phyloP scores from a whole-genome alignment of 2,113 vertebrate genomes.

The Eidolon helvum region DNA sequence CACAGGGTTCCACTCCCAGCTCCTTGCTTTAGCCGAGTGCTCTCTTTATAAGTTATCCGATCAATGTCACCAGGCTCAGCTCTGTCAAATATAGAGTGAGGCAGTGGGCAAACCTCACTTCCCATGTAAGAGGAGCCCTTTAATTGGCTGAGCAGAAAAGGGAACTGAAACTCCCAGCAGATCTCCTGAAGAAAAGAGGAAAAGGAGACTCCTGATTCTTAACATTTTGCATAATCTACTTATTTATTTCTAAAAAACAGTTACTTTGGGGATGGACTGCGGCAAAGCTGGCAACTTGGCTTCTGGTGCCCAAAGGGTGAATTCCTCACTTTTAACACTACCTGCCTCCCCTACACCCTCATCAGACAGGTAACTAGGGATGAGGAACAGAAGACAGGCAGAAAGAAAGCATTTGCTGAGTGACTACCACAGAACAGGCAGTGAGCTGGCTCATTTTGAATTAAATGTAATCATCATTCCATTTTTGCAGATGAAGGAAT shows the following conservation, averaged over 20 bases:
- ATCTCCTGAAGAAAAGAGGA: not conserved
- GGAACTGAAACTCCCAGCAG: fast-evolving
- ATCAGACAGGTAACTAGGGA: not conserved
- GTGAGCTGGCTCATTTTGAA: not conserved
- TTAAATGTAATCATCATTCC: not conserved
- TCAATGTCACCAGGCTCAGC: not conserved
- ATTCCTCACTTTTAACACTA: not conserved
- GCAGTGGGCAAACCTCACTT: not conserved
- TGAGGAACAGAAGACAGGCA: not conserved
- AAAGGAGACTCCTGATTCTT: not conserved
- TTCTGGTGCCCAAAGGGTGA: not conserved
- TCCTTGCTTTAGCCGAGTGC: fast-evolving
- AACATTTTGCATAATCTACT: not conserved
- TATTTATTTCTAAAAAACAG: not conserved
- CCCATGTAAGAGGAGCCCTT: not conserved
- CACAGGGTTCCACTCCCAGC: not conserved
- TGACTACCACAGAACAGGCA: fast-evolving
- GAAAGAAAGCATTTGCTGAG: not conserved
- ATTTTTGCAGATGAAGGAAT: not conserved
- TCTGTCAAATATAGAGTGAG: not conserved
- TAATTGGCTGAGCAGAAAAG: not conserved
- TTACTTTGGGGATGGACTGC: not conserved
- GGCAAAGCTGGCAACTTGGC: not conserved
- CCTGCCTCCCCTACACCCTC: not conserved
- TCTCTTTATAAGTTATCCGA: not conserved